phyloP scores from a whole-genome alignment of 2,113 vertebrate species.

The Lichenostomus cassidix region DNA sequence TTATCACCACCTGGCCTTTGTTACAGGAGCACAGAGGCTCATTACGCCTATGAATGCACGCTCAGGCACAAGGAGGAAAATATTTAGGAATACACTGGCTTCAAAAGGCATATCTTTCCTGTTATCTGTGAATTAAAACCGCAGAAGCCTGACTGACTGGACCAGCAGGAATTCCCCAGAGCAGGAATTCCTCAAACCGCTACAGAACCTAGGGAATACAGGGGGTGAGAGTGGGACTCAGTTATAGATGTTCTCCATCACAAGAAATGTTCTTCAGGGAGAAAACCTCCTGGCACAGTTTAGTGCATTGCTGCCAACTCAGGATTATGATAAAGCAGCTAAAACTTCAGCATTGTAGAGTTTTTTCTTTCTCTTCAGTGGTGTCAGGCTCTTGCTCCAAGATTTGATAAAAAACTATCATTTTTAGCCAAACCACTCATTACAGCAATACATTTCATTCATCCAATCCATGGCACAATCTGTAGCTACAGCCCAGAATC shows the following conservation, averaged over 20 bases:
- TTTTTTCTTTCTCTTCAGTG: background rate
- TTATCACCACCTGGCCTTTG: background rate
- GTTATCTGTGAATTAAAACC: background rate
- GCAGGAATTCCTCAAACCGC: background rate
- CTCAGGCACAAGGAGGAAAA: background rate
- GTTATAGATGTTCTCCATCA: background rate
- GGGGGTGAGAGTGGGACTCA: background rate
- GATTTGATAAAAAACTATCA: background rate
- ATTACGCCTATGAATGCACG: background rate
- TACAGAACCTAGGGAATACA: background rate
- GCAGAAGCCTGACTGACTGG: background rate
- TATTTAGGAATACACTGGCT: background rate
- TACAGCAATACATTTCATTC: background rate
- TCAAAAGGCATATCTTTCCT: conserved; percentile 15
- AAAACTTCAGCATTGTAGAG: background rate
- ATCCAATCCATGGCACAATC: background rate
- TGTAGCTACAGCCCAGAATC: background rate
- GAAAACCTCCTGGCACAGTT: background rate
- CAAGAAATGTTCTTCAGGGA: background rate
- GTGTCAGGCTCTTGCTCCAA: background rate
- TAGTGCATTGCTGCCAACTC: background rate
- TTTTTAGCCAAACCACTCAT: background rate
- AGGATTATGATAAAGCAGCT: background rate
- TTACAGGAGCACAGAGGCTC: background rate
- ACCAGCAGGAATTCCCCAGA: background rate